These are phyloP conservation scores for Willisornis vidua DNA, from an alignment of 2,113 vertebrate species.

Conservation along the genomic window DNA sequence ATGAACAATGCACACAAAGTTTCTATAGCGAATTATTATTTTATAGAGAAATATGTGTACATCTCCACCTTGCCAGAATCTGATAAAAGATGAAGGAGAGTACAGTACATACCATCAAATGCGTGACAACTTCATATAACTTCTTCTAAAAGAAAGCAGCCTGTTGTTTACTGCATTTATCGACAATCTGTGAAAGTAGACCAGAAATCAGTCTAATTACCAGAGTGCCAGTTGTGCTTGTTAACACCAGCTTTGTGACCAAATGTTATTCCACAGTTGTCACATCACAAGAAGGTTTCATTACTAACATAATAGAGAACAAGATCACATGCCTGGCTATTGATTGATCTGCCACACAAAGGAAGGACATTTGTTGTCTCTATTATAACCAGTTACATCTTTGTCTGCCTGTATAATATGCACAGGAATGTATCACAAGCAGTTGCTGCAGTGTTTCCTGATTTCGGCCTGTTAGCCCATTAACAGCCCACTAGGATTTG, in stretches of 20 bases:
- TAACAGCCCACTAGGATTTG: slow-evolving; percentile 60
- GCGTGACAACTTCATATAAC: slow-evolving; percentile 71
- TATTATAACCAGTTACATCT: slow-evolving; percentile 71
- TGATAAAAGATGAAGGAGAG: neutral
- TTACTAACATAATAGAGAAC: slow-evolving; percentile 81
- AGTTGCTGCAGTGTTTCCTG: slow-evolving; percentile 32
- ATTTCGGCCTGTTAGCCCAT: slow-evolving; percentile 48
- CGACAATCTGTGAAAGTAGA: slow-evolving; percentile 82
- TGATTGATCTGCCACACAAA: slow-evolving; percentile 82
- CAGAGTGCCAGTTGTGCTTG: slow-evolving; percentile 79
- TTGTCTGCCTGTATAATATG: slow-evolving; percentile 56
- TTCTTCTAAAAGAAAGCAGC: slow-evolving; percentile 70
- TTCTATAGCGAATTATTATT: neutral
- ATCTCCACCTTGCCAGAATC: neutral
- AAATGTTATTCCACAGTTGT: slow-evolving; percentile 82
- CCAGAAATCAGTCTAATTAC: slow-evolving; percentile 83
- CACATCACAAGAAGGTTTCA: slow-evolving; percentile 80
- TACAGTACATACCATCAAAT: slow-evolving; percentile 26
- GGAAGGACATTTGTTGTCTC: slow-evolving; percentile 75
- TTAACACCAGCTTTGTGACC: slow-evolving; percentile 82
- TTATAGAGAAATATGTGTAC: neutral
- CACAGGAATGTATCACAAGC: slow-evolving; percentile 40
- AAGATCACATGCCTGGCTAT: slow-evolving; percentile 78
- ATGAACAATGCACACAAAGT: neutral
- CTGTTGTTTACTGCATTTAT: slow-evolving; percentile 79